Conservation (phyloP, 2,888 invertebrate species). For the Ptychoptera contaminata region DNA sequence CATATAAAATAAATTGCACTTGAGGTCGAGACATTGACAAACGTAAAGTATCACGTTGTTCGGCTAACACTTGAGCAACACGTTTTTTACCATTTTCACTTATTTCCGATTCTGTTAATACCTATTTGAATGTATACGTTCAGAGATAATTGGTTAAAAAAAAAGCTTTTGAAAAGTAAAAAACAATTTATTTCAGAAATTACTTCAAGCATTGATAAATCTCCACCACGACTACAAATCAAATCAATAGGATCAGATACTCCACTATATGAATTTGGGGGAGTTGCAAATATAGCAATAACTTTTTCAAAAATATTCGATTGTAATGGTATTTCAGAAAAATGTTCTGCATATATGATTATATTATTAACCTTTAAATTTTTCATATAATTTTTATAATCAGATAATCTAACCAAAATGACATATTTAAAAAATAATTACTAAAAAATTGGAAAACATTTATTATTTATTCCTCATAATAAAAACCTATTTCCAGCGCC, state of each 20-base stretch:
- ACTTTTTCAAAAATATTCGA: slow-evolving; percentile 40
- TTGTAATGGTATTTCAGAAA: slow-evolving; percentile 35
- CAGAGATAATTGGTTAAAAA: neutral
- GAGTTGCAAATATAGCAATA: slow-evolving; percentile 53
- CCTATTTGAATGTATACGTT: slow-evolving; percentile 16
- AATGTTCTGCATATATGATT: slow-evolving; percentile 33
- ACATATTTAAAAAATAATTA: no score
- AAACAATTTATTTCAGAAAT: slow-evolving; percentile 12
- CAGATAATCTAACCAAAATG: slow-evolving; percentile 17
- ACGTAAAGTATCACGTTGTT: slow-evolving; percentile 57
- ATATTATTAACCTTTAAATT: slow-evolving; percentile 49
- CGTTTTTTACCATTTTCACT: slow-evolving; percentile 42
- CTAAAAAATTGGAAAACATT: neutral
- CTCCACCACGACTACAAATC: slow-evolving; percentile 65
- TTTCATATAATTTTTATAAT: slow-evolving; percentile 52
- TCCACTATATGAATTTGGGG: slow-evolving; percentile 68
- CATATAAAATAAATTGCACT: slow-evolving; percentile 66
- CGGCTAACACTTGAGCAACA: slow-evolving; percentile 50
- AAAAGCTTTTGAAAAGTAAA: neutral
- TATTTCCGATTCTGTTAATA: slow-evolving; percentile 49
- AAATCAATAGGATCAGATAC: slow-evolving; percentile 65
- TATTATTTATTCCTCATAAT: neutral
- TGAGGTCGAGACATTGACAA: slow-evolving; percentile 65
- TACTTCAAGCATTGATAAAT: slow-evolving; percentile 57
- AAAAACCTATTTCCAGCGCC: slow-evolving; percentile 33